Conservation (phyloP, 1,140 invertebrate species). For the Pristionchus pacificus region DNA sequence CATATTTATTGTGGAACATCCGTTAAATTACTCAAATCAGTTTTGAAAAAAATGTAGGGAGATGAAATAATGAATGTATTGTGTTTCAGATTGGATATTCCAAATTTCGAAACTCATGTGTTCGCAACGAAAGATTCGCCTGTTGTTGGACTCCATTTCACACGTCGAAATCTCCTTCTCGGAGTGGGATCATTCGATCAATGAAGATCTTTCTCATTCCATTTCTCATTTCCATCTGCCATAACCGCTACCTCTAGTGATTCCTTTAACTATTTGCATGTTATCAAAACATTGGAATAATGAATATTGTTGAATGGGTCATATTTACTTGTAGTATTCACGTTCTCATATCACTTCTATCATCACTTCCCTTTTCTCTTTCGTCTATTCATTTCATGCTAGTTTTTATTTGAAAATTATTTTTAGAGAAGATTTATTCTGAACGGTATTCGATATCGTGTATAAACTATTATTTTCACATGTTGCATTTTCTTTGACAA, state of each 20-base stretch:
- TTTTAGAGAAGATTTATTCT: too few species aligned
- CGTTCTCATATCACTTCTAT: too few species aligned
- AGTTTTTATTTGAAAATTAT: too few species aligned
- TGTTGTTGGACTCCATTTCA: conserved; percentile 46
- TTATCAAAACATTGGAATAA: too few species aligned
- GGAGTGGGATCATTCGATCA: conserved; percentile 48
- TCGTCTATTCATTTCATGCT: too few species aligned
- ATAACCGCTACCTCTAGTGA: not conserved
- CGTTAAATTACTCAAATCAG: not conserved
- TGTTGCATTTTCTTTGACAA: too few species aligned
- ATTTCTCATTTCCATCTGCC: not conserved
- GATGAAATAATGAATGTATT: conserved; percentile 16
- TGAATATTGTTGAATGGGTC: too few species aligned
- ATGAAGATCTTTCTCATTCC: conserved; percentile 21
- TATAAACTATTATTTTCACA: too few species aligned
- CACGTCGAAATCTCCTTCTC: conserved; percentile 45
- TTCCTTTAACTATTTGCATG: too few species aligned
- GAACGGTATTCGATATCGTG: too few species aligned
- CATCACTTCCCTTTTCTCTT: too few species aligned
- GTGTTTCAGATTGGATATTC: conserved; percentile 41
- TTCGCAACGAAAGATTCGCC: conserved; percentile 51
- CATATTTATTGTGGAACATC: not conserved
- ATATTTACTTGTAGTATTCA: too few species aligned
- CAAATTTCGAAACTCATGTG: conserved; percentile 39
- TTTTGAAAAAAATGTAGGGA: not conserved